Conservation (phyloP, 2,113 vertebrate genomes). For the Anguilla rostrata region DNA sequence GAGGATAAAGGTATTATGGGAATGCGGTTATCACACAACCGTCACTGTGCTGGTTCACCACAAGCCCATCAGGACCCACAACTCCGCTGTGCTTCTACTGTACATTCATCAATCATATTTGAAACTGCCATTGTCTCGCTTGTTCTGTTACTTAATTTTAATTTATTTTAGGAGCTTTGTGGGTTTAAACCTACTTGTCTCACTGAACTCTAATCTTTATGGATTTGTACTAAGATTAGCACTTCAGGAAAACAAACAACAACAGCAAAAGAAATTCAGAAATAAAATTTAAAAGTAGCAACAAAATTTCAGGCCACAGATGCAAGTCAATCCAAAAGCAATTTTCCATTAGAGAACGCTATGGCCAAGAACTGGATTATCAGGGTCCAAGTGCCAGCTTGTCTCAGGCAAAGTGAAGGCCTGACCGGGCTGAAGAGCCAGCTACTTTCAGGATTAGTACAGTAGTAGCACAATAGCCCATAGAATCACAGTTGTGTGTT, state of each 20-base stretch:
- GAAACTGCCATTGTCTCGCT: no score
- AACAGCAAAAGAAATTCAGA: background rate
- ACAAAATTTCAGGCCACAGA: background rate
- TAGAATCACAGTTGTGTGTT: background rate
- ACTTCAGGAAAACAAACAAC: background rate
- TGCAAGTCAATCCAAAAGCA: background rate
- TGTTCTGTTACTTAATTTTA: no score
- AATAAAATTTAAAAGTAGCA: background rate
- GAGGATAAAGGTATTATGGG: slow-evolving; percentile 76
- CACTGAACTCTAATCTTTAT: no score
- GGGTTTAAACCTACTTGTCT: no score
- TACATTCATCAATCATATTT: no score
- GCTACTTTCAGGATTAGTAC: background rate
- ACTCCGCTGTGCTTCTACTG: no score
- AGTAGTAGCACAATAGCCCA: background rate
- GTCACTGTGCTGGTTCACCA: slow-evolving; percentile 31
- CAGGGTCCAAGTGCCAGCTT: background rate
- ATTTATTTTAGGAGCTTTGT: no score
- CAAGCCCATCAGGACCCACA: slow-evolving; percentile 15
- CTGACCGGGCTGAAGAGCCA: background rate
- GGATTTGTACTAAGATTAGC: no score
- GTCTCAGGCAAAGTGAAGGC: background rate
- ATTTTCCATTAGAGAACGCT: no score
- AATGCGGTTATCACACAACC: slow-evolving; percentile 72
- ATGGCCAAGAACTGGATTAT: background rate